Conservation (phyloP, 2,888 invertebrate species). For the Platycnemis pennipes region DNA sequence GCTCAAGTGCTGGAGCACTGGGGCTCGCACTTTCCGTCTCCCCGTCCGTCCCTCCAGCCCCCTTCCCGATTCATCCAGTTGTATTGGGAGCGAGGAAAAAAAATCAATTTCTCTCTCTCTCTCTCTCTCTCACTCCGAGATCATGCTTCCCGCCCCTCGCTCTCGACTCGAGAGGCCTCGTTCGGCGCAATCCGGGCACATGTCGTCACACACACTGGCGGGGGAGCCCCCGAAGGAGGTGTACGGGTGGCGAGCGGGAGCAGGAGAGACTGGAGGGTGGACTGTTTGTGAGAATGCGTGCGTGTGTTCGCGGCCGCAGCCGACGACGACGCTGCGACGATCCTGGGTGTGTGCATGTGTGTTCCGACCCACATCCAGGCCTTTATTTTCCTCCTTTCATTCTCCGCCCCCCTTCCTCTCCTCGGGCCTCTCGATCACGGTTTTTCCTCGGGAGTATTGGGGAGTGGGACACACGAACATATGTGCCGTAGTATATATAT, state of each 20-base stretch:
- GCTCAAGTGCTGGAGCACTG: background rate
- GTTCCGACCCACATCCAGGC: background rate
- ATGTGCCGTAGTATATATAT: too few species aligned
- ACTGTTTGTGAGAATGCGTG: background rate
- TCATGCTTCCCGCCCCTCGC: background rate
- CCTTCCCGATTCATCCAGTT: background rate
- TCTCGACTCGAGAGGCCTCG: background rate
- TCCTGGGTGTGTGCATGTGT: background rate
- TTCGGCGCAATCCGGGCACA: background rate
- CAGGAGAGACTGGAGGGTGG: background rate
- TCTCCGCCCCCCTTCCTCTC: background rate
- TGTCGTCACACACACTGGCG: background rate
- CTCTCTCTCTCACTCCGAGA: background rate
- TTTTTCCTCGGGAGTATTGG: too few species aligned
- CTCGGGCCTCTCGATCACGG: too few species aligned
- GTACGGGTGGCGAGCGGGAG: background rate
- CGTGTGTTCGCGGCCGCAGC: background rate
- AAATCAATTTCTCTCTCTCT: background rate
- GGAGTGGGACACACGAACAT: too few species aligned
- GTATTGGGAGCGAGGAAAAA: background rate
- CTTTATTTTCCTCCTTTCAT: background rate
- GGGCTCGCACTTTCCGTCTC: background rate
- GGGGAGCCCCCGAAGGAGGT: background rate
- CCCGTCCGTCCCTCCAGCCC: background rate
- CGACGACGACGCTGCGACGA: background rate